Evolutionary conservation across 1,140 invertebrate species (phyloP).

Genomic region (Heterodera schachtii): DNA sequence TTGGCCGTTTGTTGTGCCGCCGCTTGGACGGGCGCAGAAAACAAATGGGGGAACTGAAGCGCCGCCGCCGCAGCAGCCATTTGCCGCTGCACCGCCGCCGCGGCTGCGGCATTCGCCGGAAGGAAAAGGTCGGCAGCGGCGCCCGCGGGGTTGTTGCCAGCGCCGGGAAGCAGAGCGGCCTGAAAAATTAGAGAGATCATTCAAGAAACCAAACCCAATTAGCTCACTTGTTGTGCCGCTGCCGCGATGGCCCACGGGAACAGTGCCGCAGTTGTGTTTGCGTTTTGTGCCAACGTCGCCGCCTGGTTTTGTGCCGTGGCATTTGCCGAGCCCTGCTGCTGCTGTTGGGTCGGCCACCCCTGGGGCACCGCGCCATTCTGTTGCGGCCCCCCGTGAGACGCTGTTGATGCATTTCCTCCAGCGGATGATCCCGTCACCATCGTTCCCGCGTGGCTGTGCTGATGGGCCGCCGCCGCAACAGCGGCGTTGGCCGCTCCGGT

Average conservation of each 20-base stretch:
- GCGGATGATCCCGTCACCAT: neutral
- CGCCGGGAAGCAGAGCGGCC: neutral
- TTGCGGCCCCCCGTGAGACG: neutral
- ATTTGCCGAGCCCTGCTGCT: constrained; percentile 14
- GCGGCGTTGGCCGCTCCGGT: constrained; percentile 7
- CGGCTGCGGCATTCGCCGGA: constrained; percentile 17
- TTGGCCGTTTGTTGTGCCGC: constrained; percentile 29
- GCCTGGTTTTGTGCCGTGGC: constrained; percentile 14
- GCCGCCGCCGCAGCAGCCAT: constrained; percentile 24
- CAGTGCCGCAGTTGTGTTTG: neutral
- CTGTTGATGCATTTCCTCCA: neutral
- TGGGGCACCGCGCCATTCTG: neutral
- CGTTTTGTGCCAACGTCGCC: neutral
- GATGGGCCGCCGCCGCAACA: neutral
- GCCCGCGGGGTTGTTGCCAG: neutral
- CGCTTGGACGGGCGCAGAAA: constrained; percentile 22
- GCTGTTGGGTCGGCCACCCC: neutral
- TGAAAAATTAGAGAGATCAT: neutral
- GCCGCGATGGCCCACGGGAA: constrained; percentile 32
- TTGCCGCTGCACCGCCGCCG: constrained; percentile 19
- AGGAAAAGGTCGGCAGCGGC: neutral
- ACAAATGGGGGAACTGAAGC: constrained; percentile 28
- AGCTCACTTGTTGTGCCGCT: constrained; percentile 18
- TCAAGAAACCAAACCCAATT: neutral
- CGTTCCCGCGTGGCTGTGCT: neutral